Evolutionary conservation across 2,797 vertebrate species (phyloP).

Genomic region (Periophthalmus magnuspinnatus): DNA sequence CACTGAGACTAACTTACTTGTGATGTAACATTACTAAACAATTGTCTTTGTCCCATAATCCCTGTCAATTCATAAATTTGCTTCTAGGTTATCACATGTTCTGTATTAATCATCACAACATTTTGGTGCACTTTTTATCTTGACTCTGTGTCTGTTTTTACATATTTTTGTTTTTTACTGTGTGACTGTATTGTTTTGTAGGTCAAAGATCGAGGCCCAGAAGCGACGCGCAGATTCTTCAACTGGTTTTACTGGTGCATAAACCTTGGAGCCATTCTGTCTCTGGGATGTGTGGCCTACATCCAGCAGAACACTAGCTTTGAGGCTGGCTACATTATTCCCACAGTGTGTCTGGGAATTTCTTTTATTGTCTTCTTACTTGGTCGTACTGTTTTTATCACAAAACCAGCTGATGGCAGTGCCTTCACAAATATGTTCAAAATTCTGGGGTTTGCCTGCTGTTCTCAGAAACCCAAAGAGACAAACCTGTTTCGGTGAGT

Average conservation of each 20-base stretch:
- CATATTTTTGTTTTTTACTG: not conserved
- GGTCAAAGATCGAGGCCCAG: constrained; percentile 94
- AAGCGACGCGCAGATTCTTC: constrained; percentile 94
- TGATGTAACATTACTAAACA: too few relatives aligned
- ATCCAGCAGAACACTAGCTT: constrained; percentile 93
- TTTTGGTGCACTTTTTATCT: too few relatives aligned
- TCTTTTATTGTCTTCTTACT: constrained; percentile 90
- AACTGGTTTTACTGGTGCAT: constrained; percentile 99
- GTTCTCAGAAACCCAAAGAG: constrained; percentile 69
- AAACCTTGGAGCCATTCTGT: constrained; percentile 92
- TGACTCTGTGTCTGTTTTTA: too few relatives aligned
- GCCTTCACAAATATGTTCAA: constrained; percentile 91
- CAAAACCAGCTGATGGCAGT: constrained; percentile 91
- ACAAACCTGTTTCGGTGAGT: constrained; percentile 76
- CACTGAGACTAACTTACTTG: too few relatives aligned
- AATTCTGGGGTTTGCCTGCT: constrained; percentile 86
- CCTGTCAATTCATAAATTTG: too few relatives aligned
- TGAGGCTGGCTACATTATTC: constrained; percentile 86
- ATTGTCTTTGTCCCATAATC: too few relatives aligned
- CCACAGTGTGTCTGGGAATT: constrained; percentile 86
- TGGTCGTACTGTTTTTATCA: constrained; percentile 89
- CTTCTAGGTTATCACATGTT: too few relatives aligned
- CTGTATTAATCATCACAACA: too few relatives aligned
- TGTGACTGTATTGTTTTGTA: constrained; percentile 33
- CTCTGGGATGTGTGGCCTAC: constrained; percentile 91